Percentiles rank a stretch among this genome's conserved stretches.
These are phyloP conservation scores for Anastatus disparis DNA, from an alignment of 1,140 invertebrate genomes.

Conservation along the genomic window DNA sequence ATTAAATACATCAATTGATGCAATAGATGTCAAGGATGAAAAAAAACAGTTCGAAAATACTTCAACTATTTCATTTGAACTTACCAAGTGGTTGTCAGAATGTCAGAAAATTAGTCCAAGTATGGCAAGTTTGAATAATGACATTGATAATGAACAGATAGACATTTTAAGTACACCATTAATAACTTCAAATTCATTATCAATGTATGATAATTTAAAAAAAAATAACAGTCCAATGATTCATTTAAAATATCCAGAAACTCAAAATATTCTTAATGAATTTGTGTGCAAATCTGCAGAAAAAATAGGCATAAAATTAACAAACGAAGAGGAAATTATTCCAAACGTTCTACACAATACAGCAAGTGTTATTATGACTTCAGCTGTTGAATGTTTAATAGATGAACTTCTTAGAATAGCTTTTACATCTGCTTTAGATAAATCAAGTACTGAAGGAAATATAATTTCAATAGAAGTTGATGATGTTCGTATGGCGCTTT, in stretches of 20 bases:
- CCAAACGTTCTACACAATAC: slow-evolving; percentile 53
- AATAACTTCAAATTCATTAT: slow-evolving; percentile 17
- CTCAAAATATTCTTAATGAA: slow-evolving; percentile 47
- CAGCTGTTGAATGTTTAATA: slow-evolving; percentile 57
- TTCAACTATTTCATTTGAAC: slow-evolving; percentile 20
- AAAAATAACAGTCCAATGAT: slow-evolving; percentile 29
- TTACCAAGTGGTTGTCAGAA: slow-evolving; percentile 19
- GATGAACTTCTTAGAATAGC: slow-evolving; percentile 57
- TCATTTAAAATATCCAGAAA: slow-evolving; percentile 50
- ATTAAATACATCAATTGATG: slow-evolving; percentile 47
- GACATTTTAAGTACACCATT: slow-evolving; percentile 40
- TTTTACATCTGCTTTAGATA: slow-evolving; percentile 56
- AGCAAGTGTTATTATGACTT: slow-evolving; percentile 52
- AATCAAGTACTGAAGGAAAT: slow-evolving; percentile 43
- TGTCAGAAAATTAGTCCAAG: neutral
- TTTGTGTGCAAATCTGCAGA: slow-evolving; percentile 55
- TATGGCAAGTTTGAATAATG: slow-evolving; percentile 18
- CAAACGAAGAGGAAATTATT: slow-evolving; percentile 55
- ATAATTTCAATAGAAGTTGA: slow-evolving; percentile 47
- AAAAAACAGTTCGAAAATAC: slow-evolving; percentile 29
- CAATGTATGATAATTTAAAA: neutral
- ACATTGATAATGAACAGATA: slow-evolving; percentile 42
- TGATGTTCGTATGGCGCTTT: slow-evolving; percentile 57
- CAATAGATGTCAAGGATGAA: slow-evolving; percentile 37
- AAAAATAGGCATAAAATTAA: slow-evolving; percentile 55